phyloP scores from a whole-genome alignment of 2,113 vertebrate genomes.

The Marmota monax region DNA sequence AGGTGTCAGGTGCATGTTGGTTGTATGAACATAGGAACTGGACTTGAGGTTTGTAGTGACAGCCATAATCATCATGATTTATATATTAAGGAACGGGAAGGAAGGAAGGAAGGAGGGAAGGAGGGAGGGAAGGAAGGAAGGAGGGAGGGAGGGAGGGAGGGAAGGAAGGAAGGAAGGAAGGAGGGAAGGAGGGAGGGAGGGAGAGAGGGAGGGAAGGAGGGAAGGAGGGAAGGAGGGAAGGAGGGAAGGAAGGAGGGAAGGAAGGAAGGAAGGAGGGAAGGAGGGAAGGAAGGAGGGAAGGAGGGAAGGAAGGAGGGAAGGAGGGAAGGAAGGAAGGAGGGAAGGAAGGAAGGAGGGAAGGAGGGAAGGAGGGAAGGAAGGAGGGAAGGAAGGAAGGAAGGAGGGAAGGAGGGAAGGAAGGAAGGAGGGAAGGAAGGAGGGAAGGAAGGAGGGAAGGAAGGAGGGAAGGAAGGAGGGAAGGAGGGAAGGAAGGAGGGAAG shows the following conservation, averaged over 20 bases:
- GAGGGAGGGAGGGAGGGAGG: accelerated
- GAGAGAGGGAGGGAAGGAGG: background rate
- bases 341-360: background rate
- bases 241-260: background rate
- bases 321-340: too few relatives aligned
- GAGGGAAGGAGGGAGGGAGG: background rate
- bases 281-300: accelerated
- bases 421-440: background rate
- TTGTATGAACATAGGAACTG: constrained; percentile 22
- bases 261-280: background rate
- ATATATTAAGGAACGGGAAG: background rate
- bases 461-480: background rate
- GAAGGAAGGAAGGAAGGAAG: background rate
- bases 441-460: background rate
- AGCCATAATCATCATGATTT: background rate
- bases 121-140: background rate
- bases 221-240: background rate
- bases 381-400: background rate
- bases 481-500: background rate
- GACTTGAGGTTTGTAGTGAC: constrained; percentile 14
- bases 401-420: background rate
- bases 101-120: background rate
- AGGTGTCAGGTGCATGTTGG: background rate
- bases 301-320: background rate
- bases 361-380: background rate